A percentile compares a stretch with the other conserved stretches of the same genome.
phyloP scores from a whole-genome alignment of 2,113 vertebrate genomes.

The Neolamprologus falcicula region DNA sequence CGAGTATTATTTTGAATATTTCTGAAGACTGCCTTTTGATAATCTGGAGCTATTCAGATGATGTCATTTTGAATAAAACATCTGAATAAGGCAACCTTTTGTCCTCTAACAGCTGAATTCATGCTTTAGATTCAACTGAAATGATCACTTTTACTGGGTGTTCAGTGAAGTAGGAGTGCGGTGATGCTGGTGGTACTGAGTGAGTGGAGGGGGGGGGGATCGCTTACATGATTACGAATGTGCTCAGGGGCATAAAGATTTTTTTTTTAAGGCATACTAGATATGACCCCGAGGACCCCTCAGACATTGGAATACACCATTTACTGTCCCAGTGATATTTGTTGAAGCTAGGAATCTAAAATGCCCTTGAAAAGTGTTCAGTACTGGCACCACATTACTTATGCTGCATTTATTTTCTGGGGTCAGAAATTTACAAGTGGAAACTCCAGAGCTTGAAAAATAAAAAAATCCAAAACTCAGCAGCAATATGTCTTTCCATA shows the following conservation, averaged over 20 bases:
- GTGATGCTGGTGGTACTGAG: neutral
- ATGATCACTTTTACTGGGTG: neutral
- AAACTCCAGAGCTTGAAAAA: neutral
- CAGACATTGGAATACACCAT: neutral
- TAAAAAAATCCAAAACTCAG: neutral
- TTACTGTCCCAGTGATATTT: neutral
- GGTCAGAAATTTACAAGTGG: neutral
- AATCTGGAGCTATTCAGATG: neutral
- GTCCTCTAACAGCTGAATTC: neutral
- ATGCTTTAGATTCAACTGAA: neutral
- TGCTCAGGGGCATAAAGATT: neutral
- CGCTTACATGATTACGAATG: neutral
- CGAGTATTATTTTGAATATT: neutral
- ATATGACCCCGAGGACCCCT: neutral
- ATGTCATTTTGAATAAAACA: conserved; percentile 1
- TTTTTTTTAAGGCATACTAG: neutral
- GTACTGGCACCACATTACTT: neutral
- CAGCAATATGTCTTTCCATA: neutral
- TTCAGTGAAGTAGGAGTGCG: neutral
- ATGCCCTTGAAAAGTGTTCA: neutral
- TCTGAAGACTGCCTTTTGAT: neutral
- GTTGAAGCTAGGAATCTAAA: neutral
- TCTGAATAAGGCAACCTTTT: neutral
- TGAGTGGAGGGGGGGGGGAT: neutral
- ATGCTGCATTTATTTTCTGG: neutral